Evolutionary conservation across 2,888 invertebrate genomes (phyloP).

Genomic region (Zonitis immaculata): DNA sequence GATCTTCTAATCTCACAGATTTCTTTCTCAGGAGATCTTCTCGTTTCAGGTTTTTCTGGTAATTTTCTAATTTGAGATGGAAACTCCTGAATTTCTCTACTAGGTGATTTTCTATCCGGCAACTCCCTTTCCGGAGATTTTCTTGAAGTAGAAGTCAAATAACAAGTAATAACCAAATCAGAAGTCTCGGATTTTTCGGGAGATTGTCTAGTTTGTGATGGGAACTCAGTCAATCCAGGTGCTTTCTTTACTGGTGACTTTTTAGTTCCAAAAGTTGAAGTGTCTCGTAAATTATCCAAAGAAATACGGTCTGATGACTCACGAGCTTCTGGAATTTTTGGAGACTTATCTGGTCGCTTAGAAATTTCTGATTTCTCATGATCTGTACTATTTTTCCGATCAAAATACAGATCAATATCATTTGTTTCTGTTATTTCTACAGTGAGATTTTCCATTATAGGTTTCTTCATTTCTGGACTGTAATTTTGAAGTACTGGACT

Average conservation of each 20-base stretch:
- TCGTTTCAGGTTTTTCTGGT: conserved; percentile 14
- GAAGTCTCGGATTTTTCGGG: no score
- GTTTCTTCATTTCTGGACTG: conserved; percentile 4
- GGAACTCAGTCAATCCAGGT: not conserved
- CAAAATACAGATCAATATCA: not conserved
- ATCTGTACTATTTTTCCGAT: not conserved
- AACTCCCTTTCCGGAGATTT: not conserved
- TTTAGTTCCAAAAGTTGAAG: not conserved
- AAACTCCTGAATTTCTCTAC: conserved; percentile 4
- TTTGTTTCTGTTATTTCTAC: not conserved
- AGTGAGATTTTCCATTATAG: not conserved
- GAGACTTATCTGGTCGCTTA: not conserved
- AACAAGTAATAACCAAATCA: no score
- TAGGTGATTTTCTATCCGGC: conserved; percentile 1
- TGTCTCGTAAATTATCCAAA: not conserved
- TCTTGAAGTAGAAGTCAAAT: no score
- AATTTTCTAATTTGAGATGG: conserved; percentile 10
- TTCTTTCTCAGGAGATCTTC: conserved; percentile 2
- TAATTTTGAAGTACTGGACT: not conserved
- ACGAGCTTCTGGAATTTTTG: not conserved
- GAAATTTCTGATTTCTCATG: not conserved
- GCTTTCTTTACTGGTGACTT: conserved; percentile 1
- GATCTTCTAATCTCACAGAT: conserved; percentile 7
- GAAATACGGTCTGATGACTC: not conserved
- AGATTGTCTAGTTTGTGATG: conserved; percentile 5